A percentile compares a stretch with the other conserved stretches of the same genome.
Conservation (phyloP, 2,888 invertebrate species). For the Ptilodon capucinus region DNA sequence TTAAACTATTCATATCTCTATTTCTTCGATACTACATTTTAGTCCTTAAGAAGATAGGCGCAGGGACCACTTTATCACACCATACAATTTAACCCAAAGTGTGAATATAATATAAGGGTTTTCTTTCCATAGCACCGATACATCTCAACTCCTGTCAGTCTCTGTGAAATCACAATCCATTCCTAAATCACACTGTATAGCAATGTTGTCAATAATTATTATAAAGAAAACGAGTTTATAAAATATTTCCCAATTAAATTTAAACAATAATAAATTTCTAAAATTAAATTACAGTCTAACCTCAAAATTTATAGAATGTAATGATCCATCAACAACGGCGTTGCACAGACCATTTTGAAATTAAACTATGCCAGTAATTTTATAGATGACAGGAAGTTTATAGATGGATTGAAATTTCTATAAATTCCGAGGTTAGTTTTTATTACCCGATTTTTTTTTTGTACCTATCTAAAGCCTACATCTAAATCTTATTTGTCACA, state of each 20-base stretch:
- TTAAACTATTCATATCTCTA: too few species aligned
- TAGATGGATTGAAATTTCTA: too few species aligned
- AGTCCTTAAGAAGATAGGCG: too few species aligned
- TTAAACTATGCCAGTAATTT: too few species aligned
- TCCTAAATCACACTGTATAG: constrained; percentile 19
- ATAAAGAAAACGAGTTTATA: constrained; percentile 31
- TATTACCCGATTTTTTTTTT: constrained; percentile 32
- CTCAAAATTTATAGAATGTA: too few species aligned
- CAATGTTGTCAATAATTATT: constrained; percentile 20
- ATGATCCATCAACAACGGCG: too few species aligned
- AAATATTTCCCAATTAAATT: constrained; percentile 33
- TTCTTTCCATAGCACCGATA: constrained; percentile 42
- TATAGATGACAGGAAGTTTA: too few species aligned
- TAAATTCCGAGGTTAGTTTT: too few species aligned
- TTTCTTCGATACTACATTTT: too few species aligned
- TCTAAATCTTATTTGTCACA: constrained; percentile 35
- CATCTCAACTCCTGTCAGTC: constrained; percentile 30
- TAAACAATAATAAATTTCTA: constrained; percentile 38
- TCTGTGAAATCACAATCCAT: constrained; percentile 48
- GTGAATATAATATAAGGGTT: constrained; percentile 40
- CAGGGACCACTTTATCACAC: constrained; percentile 11
- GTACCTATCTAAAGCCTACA: constrained; percentile 19
- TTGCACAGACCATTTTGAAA: too few species aligned
- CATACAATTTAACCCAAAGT: constrained; percentile 3
- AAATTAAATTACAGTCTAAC: constrained; percentile 27